Conservation (phyloP, 2,888 invertebrate species). For the Cenopis cana region DNA sequence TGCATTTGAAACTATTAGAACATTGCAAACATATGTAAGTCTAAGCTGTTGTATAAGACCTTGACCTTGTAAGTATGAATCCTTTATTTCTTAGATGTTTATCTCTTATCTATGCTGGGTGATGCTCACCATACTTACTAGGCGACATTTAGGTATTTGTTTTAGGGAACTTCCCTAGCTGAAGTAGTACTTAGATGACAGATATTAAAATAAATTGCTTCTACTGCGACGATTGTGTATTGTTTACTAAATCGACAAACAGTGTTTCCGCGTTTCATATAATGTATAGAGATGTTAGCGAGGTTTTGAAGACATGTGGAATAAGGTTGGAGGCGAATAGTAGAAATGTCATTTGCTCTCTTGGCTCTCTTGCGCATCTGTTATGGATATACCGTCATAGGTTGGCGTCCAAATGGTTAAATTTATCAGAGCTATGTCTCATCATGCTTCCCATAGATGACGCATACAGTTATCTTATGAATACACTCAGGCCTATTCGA, state of each 20-base stretch:
- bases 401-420: too few relatives aligned
- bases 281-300: not conserved
- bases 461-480: conserved; percentile 8
- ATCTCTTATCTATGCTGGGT: not conserved
- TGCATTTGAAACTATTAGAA: too few relatives aligned
- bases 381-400: too few relatives aligned
- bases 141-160: not conserved
- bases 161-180: conserved; percentile 4
- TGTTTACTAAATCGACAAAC: not conserved
- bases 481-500: not conserved
- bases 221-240: conserved; percentile 5
- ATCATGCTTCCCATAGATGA: too few relatives aligned
- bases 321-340: not conserved
- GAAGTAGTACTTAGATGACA: not conserved
- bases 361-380: too few relatives aligned
- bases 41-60: too few relatives aligned
- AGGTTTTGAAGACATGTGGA: not conserved
- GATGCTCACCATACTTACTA: conserved; percentile 1
- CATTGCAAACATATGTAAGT: too few relatives aligned
- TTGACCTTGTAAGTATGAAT: not conserved
- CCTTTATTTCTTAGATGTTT: not conserved
- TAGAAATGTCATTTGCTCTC: too few relatives aligned
- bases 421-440: too few relatives aligned
- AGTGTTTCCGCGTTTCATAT: not conserved
- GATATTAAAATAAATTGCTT: not conserved